Conservation (phyloP, 2,113 vertebrate genomes). For the Pampusana beccarii region DNA sequence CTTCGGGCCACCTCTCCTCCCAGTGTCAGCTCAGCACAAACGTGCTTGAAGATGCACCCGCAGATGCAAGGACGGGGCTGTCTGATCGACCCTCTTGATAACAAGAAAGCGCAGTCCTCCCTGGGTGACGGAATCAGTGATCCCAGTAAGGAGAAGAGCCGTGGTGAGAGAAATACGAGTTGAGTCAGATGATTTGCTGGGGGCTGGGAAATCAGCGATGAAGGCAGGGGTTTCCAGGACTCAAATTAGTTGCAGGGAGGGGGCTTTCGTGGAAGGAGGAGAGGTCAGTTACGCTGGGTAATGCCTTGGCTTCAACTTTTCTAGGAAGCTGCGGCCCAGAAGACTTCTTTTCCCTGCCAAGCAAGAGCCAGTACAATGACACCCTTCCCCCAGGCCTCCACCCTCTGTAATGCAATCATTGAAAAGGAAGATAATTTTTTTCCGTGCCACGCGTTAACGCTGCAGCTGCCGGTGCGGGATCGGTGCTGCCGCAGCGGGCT, state of each 20-base stretch:
- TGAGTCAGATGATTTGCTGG: neutral
- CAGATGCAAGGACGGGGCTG: neutral
- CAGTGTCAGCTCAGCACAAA: slow-evolving; percentile 9
- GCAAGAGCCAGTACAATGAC: neutral
- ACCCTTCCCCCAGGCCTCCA: neutral
- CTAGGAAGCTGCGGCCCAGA: slow-evolving; percentile 50
- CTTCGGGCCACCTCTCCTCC: slow-evolving; percentile 28
- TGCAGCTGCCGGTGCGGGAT: neutral
- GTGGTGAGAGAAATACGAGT: neutral
- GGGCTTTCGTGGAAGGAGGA: slow-evolving; percentile 8
- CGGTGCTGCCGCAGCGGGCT: neutral
- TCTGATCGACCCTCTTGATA: neutral
- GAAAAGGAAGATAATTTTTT: slow-evolving; percentile 11
- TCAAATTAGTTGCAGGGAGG: neutral
- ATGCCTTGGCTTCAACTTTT: slow-evolving; percentile 40
- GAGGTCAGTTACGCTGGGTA: slow-evolving; percentile 8
- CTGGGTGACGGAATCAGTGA: neutral
- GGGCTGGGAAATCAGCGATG: neutral
- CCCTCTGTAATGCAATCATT: neutral
- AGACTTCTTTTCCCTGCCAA: slow-evolving; percentile 25
- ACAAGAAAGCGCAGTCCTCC: neutral
- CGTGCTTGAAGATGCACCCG: neutral
- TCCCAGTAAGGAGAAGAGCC: neutral
- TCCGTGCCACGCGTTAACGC: neutral
- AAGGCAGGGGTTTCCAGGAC: slow-evolving; percentile 20